A percentile compares a stretch with the other conserved stretches of the same genome.
These are phyloP conservation scores for Drosophila mercatorum DNA, from an alignment of 2,888 invertebrate species.

Conservation along the genomic window DNA sequence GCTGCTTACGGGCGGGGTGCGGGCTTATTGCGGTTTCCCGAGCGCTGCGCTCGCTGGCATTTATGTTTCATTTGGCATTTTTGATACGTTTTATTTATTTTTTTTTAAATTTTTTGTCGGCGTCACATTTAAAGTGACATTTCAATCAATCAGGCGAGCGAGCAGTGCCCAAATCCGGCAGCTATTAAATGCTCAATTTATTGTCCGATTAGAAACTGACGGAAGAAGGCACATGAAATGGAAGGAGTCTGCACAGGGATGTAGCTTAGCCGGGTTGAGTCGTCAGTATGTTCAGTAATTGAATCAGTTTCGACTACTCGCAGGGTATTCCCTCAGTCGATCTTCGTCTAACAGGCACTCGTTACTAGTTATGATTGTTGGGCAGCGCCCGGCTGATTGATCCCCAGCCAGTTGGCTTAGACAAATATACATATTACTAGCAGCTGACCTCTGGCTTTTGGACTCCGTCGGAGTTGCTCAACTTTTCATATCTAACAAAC, in stretches of 20 bases:
- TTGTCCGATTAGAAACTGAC: slow-evolving; percentile 44
- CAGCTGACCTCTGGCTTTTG: slow-evolving; percentile 43
- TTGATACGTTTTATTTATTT: slow-evolving; percentile 61
- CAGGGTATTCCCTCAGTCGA: slow-evolving; percentile 4
- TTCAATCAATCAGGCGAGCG: slow-evolving; percentile 81
- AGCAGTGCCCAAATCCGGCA: slow-evolving; percentile 6
- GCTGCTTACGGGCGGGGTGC: slow-evolving; percentile 3
- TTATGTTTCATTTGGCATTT: slow-evolving; percentile 78
- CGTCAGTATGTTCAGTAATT: neutral
- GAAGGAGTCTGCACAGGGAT: neutral
- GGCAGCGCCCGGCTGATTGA: slow-evolving; percentile 35
- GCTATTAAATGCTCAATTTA: slow-evolving; percentile 53
- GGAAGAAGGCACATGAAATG: neutral
- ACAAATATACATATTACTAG: slow-evolving; percentile 47
- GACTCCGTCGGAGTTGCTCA: slow-evolving; percentile 32
- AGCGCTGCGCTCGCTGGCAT: slow-evolving; percentile 57
- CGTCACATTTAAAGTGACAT: slow-evolving; percentile 78
- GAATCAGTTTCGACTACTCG: neutral
- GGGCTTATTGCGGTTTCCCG: slow-evolving; percentile 53
- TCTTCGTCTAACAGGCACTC: too few relatives aligned
- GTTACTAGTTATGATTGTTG: slow-evolving; percentile 32
- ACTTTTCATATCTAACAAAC: slow-evolving; percentile 70
- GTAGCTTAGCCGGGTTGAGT: neutral
- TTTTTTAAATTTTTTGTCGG: slow-evolving; percentile 51
- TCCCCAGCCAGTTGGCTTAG: slow-evolving; percentile 34